Evolutionary conservation across 1,140 invertebrate species (phyloP).

Genomic region (Sycophaga agraensis): DNA sequence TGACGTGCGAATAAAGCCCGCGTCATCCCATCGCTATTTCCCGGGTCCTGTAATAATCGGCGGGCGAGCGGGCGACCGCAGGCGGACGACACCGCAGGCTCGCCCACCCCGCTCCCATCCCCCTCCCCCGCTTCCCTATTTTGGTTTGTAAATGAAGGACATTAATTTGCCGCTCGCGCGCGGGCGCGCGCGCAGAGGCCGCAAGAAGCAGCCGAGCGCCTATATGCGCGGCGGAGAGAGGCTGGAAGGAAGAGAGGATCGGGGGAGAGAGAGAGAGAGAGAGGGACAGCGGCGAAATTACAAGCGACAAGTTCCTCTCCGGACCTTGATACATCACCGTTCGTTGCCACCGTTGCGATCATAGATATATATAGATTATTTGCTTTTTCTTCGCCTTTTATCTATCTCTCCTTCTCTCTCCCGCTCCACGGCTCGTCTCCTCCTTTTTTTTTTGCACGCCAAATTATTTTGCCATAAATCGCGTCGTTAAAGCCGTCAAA

Average conservation of each 20-base stretch:
- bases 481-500: neutral
- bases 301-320: slow-evolving; percentile 1
- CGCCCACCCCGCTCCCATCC: neutral
- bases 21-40: slow-evolving; percentile 22
- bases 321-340: slow-evolving; percentile 21
- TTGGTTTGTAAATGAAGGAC: slow-evolving; percentile 31
- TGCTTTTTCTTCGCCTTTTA: neutral
- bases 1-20: slow-evolving; percentile 2
- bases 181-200: neutral
- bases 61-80: too few species aligned
- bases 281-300: slow-evolving; percentile 7
- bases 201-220: neutral
- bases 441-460: slow-evolving; percentile 4
- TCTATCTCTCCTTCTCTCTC: neutral
- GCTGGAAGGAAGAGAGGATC: neutral
- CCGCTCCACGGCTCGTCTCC: neutral
- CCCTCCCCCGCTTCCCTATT: slow-evolving; percentile 4
- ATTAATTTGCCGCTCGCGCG: slow-evolving; percentile 23
- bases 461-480: slow-evolving; percentile 22
- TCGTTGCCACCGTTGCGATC: slow-evolving; percentile 20
- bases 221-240: neutral
- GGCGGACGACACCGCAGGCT: neutral
- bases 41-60: slow-evolving; percentile 5
- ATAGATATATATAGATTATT: slow-evolving; percentile 11
- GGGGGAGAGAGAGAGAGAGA: neutral